A percentile compares a stretch with the other conserved stretches of the same genome.
Evolutionary conservation across 1,140 invertebrate species (phyloP).

Genomic region (Diprion similis): DNA sequence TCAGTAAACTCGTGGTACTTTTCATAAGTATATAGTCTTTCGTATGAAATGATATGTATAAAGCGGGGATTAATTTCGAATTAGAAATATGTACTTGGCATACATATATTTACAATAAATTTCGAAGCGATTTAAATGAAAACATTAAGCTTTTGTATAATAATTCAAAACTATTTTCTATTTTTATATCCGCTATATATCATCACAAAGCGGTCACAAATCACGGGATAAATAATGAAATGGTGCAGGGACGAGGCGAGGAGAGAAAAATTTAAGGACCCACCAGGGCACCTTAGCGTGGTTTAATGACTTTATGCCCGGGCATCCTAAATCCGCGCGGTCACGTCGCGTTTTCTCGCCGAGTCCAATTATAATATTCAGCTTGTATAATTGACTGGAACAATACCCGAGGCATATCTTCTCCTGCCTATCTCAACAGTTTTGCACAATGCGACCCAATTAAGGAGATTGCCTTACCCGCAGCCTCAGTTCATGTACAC

Average conservation of each 20-base stretch:
- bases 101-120: too few species aligned
- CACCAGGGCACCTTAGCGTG: neutral
- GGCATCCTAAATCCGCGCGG: neutral
- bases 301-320: neutral
- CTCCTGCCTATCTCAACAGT: neutral
- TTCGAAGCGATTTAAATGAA: too few species aligned
- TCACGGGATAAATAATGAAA: neutral
- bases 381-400: conserved; percentile 7
- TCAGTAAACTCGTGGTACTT: too few species aligned
- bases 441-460: conserved; percentile 5
- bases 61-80: too few species aligned
- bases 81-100: too few species aligned
- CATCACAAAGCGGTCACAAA: too few species aligned
- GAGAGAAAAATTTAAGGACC: neutral
- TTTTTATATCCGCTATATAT: too few species aligned
- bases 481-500: too few species aligned
- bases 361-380: neutral
- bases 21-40: too few species aligned
- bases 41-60: too few species aligned
- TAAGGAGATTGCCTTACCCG: conserved; percentile 2
- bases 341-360: neutral
- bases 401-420: neutral
- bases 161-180: too few species aligned
- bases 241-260: neutral
- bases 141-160: too few species aligned